Base-by-base conservation (phyloP, 1,140 invertebrate genomes). In the Latrodectus geometricus region DNA sequence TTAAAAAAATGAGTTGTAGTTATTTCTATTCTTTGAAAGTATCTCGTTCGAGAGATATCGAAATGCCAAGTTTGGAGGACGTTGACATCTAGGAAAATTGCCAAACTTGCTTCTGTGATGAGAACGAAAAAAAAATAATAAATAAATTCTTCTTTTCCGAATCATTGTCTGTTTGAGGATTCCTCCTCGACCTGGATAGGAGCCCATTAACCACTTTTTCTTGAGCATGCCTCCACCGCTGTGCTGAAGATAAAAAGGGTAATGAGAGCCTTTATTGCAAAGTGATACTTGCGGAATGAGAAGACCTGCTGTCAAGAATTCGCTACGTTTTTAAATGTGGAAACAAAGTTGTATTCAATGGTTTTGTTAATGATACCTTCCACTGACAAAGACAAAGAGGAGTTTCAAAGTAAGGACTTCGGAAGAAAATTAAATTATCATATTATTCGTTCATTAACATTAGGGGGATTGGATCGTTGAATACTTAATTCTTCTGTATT, bases 31-130 rank as follows among this genome's bases (percentile, higher is more conserved):
- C 35, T 35, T 35, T 35, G 35, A 35, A 35, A 35, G 35, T 35
- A 35, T 35, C 35, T 35, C 35, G 35, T 35, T 35, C 5, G 35
- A 35, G 35, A 35, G 35, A 35, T 35, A 35, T 35, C 35, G 35
- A 35, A 35, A 35, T 35, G 35, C 35, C 35, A 35, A 35, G 35
- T 3, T n/a, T 35, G 23, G 70, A 65, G 79, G 79, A 8, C 79
- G 54, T 70, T 81, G 79, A 81, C 79, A 54, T 81, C n/a, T 21
- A 72, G 68, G 79, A 70, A 52, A 56, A n/a, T 48, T 81, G 79
- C 66, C 79, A 81, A 54, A 72, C 77, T 0, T 23, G 66, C 68
- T 70, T 14, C 21, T 56, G n/a, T n/a, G 52, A 56, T 68, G 17
- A 65, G 20, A n/a, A 20, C 23, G 23, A 35, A 21, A 35, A 35